Percentiles rank a stretch among this genome's conserved stretches.
Conservation (phyloP, 2,888 invertebrate genomes). For the Atethmia centrago region DNA sequence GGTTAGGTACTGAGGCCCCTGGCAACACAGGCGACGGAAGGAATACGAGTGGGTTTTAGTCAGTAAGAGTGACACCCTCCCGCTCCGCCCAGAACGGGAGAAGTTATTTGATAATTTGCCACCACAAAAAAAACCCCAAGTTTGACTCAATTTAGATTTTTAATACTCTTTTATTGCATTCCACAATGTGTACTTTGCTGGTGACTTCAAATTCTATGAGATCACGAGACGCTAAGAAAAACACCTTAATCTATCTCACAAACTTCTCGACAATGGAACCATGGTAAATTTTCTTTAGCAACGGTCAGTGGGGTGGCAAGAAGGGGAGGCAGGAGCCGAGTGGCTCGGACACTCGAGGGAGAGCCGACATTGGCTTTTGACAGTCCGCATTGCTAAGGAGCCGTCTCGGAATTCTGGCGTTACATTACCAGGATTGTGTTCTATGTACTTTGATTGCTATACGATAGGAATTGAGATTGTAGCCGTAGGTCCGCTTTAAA, state of each 20-base stretch:
- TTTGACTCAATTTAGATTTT: no score
- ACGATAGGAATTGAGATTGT: conserved; percentile 26
- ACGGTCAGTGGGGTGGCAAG: conserved; percentile 80
- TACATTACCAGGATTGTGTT: conserved; percentile 67
- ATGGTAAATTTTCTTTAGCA: conserved; percentile 69
- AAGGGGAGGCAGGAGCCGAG: conserved; percentile 73
- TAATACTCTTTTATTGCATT: no score
- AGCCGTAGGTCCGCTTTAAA: neutral
- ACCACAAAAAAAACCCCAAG: no score
- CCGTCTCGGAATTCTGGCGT: conserved; percentile 69
- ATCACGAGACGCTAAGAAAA: no score
- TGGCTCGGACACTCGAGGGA: conserved; percentile 83
- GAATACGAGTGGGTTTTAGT: no score
- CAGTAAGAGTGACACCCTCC: no score
- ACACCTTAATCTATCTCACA: conserved; percentile 12
- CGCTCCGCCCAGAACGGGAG: no score
- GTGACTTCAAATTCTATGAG: neutral
- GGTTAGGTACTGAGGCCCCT: no score
- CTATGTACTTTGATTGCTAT: conserved; percentile 45
- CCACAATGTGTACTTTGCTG: no score
- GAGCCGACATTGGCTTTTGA: conserved; percentile 86
- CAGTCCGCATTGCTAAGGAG: conserved; percentile 82
- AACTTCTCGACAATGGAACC: conserved; percentile 58
- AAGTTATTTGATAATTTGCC: no score
- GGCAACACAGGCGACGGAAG: no score